A percentile compares a stretch with the other conserved stretches of the same genome.
Evolutionary conservation across 2,888 invertebrate genomes (phyloP).

Genomic region (Zonitis immaculata): DNA sequence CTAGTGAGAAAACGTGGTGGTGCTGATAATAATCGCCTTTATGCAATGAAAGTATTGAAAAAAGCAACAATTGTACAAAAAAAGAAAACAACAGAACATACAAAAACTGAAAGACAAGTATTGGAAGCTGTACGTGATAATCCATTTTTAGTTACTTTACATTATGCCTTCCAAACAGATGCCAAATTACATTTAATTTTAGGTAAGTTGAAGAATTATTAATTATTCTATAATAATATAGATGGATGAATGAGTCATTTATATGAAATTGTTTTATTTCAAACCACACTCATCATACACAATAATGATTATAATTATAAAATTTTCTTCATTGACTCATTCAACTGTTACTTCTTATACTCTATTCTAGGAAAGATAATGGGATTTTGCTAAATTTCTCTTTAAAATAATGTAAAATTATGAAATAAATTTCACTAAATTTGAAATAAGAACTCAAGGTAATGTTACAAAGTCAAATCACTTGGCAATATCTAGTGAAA

Average conservation of each 20-base stretch:
- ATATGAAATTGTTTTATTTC: background rate
- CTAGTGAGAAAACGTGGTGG: slow-evolving; percentile 89
- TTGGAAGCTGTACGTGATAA: slow-evolving; percentile 91
- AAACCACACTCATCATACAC: background rate
- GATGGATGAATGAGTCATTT: background rate
- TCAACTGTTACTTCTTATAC: background rate
- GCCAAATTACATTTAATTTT: slow-evolving; percentile 94
- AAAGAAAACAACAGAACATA: slow-evolving; percentile 95
- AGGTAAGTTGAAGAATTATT: slow-evolving; percentile 73
- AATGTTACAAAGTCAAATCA: slow-evolving; percentile 17
- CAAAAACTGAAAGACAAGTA: slow-evolving; percentile 94
- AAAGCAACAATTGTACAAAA: slow-evolving; percentile 93
- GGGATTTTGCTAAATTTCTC: too few species aligned
- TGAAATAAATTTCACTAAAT: slow-evolving; percentile 7
- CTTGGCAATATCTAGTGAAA: slow-evolving; percentile 25
- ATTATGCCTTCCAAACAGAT: slow-evolving; percentile 98
- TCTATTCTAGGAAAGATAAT: too few species aligned
- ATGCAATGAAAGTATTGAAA: slow-evolving; percentile 98
- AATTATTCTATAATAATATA: too few species aligned
- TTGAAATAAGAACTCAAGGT: slow-evolving; percentile 11
- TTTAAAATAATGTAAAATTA: background rate
- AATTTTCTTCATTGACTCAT: background rate
- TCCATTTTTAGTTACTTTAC: slow-evolving; percentile 93
- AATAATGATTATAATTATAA: background rate
- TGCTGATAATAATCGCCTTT: slow-evolving; percentile 80